Conservation (phyloP, 2,888 invertebrate species). For the Chymomyza amoena region DNA sequence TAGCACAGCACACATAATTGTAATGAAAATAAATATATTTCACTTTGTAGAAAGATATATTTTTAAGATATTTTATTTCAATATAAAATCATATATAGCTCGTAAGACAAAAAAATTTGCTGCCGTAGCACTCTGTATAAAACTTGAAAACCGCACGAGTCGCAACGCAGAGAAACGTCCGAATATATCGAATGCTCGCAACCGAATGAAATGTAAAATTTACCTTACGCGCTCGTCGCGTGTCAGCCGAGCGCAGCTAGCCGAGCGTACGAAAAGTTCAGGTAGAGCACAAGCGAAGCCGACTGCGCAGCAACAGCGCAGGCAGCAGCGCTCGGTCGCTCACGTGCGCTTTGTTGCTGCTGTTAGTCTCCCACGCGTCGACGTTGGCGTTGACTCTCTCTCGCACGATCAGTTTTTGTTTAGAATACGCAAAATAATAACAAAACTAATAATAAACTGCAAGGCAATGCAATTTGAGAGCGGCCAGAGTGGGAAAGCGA, state of each 20-base stretch:
- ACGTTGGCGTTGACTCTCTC: conserved; percentile 12
- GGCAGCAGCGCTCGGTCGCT: conserved; percentile 22
- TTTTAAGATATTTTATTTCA: background rate
- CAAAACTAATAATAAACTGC: conserved; percentile 75
- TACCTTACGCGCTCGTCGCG: conserved; percentile 48
- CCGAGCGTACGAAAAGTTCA: background rate
- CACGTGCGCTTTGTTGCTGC: conserved; percentile 32
- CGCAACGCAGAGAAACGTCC: conserved; percentile 64
- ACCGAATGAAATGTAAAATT: conserved; percentile 77
- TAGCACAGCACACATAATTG: background rate
- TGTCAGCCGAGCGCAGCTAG: conserved; percentile 3
- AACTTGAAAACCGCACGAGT: conserved; percentile 12
- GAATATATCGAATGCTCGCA: conserved; percentile 76
- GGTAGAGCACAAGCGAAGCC: conserved; percentile 11
- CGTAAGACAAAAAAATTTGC: background rate
- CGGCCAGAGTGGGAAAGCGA: no score
- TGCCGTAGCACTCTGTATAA: background rate
- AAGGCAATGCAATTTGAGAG: conserved; percentile 59
- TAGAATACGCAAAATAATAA: conserved; percentile 77
- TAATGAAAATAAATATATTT: conserved; percentile 30
- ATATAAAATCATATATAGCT: background rate
- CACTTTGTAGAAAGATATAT: conserved; percentile 24
- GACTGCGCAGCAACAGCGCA: conserved; percentile 28
- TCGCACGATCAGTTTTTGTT: conserved; percentile 58
- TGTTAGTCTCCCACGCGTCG: background rate